Percentiles rank a stretch among this genome's conserved stretches.
These are phyloP conservation scores for Thalassoma bifasciatum DNA, from an alignment of 2,113 vertebrate species.

Conservation along the genomic window DNA sequence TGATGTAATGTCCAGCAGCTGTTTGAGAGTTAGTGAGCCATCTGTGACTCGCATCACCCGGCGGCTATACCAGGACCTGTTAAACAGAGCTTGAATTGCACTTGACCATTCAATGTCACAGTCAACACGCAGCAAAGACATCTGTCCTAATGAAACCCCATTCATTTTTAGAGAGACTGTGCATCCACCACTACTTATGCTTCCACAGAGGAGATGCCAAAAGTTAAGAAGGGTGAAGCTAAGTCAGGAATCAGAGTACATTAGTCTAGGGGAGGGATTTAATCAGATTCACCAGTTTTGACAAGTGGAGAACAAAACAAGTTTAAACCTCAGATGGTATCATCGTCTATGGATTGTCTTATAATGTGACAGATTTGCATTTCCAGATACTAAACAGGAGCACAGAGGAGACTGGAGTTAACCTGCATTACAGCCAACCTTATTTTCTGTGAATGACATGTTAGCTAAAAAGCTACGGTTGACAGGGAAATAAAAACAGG, in stretches of 20 bases:
- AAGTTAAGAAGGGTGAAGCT: conserved; percentile 6
- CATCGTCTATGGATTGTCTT: not conserved
- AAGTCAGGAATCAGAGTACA: not conserved
- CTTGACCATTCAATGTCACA: conserved; percentile 53
- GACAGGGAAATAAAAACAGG: not conserved
- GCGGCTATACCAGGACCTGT: conserved; percentile 18
- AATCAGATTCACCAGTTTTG: too few species aligned
- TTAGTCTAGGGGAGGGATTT: too few species aligned
- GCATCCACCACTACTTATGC: not conserved
- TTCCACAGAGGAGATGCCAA: not conserved
- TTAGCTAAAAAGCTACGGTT: too few species aligned
- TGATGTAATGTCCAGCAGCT: conserved; percentile 39
- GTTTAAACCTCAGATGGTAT: not conserved
- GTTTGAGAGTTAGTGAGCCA: conserved; percentile 45
- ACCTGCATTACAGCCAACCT: too few species aligned
- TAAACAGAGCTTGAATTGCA: conserved; percentile 44
- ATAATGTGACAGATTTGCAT: not conserved
- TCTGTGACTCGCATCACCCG: conserved; percentile 44
- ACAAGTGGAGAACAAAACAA: not conserved
- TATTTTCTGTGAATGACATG: too few species aligned
- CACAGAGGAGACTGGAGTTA: not conserved
- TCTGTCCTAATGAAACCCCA: not conserved
- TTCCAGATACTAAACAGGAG: not conserved
- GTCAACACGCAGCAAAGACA: conserved; percentile 34
- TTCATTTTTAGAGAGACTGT: conserved; percentile 7